These are phyloP conservation scores for Dasysyrphus tricinctus DNA, from an alignment of 2,888 invertebrate genomes.

Conservation along the genomic window DNA sequence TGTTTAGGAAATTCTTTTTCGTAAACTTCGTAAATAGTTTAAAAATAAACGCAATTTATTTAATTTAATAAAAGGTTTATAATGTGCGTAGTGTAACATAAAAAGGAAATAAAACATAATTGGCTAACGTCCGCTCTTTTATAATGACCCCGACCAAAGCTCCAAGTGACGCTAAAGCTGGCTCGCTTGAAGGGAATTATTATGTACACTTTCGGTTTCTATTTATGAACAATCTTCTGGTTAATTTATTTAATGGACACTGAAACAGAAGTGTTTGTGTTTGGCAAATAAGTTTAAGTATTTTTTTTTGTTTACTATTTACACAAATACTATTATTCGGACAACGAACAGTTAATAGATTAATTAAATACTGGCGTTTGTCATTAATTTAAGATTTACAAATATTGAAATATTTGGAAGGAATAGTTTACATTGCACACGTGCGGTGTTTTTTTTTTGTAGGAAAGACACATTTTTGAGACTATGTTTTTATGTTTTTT, in stretches of 20 bases:
- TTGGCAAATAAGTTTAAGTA: neutral
- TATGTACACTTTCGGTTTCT: neutral
- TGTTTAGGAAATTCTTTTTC: neutral
- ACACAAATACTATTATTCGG: too few relatives aligned
- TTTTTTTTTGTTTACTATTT: neutral
- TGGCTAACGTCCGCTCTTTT: constrained; percentile 31
- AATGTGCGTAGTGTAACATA: neutral
- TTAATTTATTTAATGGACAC: constrained; percentile 1
- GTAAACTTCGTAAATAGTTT: neutral
- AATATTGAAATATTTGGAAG: too few relatives aligned
- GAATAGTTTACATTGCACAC: too few relatives aligned
- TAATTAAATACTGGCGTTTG: too few relatives aligned
- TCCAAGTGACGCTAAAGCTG: constrained; percentile 8
- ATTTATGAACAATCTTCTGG: constrained; percentile 3
- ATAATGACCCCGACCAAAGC: constrained; percentile 17
- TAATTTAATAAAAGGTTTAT: neutral
- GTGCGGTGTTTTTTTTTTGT: too few relatives aligned
- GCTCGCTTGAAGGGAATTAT: neutral
- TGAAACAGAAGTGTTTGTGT: neutral
- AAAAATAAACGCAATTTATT: constrained; percentile 4
- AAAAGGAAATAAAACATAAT: constrained; percentile 31
- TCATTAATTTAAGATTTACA: too few relatives aligned
- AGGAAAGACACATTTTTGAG: too few relatives aligned
- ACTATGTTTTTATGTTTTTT: too few relatives aligned
- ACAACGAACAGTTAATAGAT: too few relatives aligned